These are phyloP conservation scores for Caenorhabditis briggsae DNA, from an alignment of 1,140 invertebrate species.

Conservation along the genomic window DNA sequence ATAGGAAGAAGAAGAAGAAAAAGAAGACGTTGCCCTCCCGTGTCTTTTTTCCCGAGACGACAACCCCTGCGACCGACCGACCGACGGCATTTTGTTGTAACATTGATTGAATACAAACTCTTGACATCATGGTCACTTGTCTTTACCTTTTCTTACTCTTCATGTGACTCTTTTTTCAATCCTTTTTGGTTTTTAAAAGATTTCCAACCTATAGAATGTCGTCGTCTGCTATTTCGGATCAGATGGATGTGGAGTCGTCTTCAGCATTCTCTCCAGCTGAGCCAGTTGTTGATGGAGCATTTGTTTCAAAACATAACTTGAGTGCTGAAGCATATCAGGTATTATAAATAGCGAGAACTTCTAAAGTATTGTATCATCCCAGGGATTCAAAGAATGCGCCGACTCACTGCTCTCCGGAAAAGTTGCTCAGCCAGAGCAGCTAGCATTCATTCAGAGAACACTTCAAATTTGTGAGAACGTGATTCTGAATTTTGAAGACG, in stretches of 20 bases:
- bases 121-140: background rate
- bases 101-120: no score
- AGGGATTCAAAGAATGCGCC: conserved; percentile 76
- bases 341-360: no score
- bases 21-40: no score
- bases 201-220: background rate
- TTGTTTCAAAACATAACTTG: conserved; percentile 74
- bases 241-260: conserved; percentile 61
- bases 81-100: no score
- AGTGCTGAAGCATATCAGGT: conserved; percentile 76
- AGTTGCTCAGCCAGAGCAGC: conserved; percentile 69
- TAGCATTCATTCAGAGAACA: conserved; percentile 66
- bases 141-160: background rate
- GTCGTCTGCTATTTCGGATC: conserved; percentile 8
- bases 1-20: no score
- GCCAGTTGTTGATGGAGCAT: conserved; percentile 68
- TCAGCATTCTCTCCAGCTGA: conserved; percentile 64
- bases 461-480: conserved; percentile 26
- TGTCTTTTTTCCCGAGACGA: no score
- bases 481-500: conserved; percentile 71
- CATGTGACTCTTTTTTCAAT: conserved; percentile 23
- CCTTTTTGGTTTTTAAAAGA: background rate
- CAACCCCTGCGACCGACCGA: no score
- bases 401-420: conserved; percentile 70
- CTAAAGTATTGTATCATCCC: background rate